Evolutionary conservation across 2,113 vertebrate species (phyloP).

Genomic region (Oostethus manadensis): DNA sequence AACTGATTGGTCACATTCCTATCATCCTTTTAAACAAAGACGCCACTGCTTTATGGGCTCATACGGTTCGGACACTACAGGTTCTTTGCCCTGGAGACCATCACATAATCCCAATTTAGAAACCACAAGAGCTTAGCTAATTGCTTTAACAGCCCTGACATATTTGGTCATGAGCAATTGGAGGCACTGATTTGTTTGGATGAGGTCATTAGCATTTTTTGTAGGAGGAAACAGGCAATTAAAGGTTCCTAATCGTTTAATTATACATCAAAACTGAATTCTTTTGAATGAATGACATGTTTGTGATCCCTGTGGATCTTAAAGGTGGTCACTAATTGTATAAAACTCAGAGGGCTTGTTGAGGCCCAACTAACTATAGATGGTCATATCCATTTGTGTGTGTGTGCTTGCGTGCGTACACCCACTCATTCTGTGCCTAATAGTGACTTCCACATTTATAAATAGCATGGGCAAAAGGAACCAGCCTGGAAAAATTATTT

Average conservation of each 20-base stretch:
- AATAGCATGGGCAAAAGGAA: slow-evolving; percentile 65
- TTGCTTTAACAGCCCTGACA: slow-evolving; percentile 47
- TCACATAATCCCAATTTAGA: slow-evolving; percentile 53
- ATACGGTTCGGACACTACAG: slow-evolving; percentile 47
- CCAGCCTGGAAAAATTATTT: slow-evolving; percentile 68
- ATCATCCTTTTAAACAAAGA: slow-evolving; percentile 60
- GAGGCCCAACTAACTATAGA: slow-evolving; percentile 50
- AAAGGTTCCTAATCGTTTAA: slow-evolving; percentile 1
- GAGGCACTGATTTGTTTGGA: slow-evolving; percentile 34
- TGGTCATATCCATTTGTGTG: slow-evolving; percentile 46
- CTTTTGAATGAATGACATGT: slow-evolving; percentile 15
- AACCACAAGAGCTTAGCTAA: slow-evolving; percentile 46
- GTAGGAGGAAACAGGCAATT: slow-evolving; percentile 30
- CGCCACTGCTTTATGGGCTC: slow-evolving; percentile 55
- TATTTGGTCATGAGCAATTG: slow-evolving; percentile 64
- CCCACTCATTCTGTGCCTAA: slow-evolving; percentile 51
- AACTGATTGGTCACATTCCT: slow-evolving; percentile 76
- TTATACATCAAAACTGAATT: slow-evolving; percentile 26
- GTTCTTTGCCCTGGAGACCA: slow-evolving; percentile 48
- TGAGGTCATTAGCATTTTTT: slow-evolving; percentile 25
- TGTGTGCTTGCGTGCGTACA: slow-evolving; percentile 10
- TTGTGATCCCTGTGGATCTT: slow-evolving; percentile 34
- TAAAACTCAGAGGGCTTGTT: slow-evolving; percentile 56
- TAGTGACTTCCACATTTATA: slow-evolving; percentile 65
- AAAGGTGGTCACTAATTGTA: slow-evolving; percentile 55